Conservation (phyloP, 2,888 invertebrate genomes). For the Tipula confusa region DNA sequence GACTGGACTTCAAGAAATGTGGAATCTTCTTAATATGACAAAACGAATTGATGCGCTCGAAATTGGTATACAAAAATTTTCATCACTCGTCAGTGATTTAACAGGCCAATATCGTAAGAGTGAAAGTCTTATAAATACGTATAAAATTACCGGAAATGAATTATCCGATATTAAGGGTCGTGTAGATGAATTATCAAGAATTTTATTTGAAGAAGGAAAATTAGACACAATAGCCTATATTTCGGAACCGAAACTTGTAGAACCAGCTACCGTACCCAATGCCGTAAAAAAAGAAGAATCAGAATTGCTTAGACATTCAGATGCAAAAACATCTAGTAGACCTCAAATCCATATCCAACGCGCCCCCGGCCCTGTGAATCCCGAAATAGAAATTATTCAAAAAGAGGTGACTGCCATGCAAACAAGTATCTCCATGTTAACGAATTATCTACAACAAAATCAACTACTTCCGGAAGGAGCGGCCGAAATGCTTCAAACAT, state of each 20-base stretch:
- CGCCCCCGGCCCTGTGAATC: too few species aligned
- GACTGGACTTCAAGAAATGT: slow-evolving; percentile 55
- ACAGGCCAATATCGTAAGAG: slow-evolving; percentile 49
- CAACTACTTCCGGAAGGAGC: not conserved
- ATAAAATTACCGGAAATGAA: not conserved
- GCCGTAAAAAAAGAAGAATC: not conserved
- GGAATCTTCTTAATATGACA: slow-evolving; percentile 59
- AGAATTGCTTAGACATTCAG: not conserved
- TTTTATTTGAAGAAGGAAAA: slow-evolving; percentile 16
- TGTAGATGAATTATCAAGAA: slow-evolving; percentile 21
- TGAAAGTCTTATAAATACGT: not conserved
- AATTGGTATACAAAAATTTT: slow-evolving; percentile 57
- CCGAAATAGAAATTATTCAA: not conserved
- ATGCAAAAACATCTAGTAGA: too few species aligned
- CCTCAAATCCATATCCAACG: too few species aligned
- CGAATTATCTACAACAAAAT: not conserved
- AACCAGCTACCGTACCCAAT: not conserved
- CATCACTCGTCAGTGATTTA: slow-evolving; percentile 57
- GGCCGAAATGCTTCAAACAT: not conserved
- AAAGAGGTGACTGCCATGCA: not conserved
- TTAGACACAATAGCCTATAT: not conserved
- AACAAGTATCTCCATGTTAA: not conserved
- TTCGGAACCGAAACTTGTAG: not conserved
- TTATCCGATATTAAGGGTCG: slow-evolving; percentile 32
- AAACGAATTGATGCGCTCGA: slow-evolving; percentile 64